These are phyloP conservation scores for Cephus cinctus DNA, from an alignment of 1,140 invertebrate genomes.

Conservation along the genomic window DNA sequence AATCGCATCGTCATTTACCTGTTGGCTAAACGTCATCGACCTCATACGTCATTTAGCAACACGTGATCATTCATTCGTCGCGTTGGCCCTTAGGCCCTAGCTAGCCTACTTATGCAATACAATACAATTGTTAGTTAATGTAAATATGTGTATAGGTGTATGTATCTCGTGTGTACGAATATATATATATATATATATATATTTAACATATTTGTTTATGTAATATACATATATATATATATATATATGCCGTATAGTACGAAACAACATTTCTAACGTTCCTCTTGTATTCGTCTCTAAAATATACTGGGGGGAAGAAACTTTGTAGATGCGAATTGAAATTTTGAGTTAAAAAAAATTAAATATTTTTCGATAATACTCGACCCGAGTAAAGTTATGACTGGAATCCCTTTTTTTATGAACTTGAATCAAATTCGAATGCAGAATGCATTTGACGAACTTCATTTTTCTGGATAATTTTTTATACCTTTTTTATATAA, in stretches of 20 bases:
- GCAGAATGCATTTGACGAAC: no score
- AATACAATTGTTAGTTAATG: slow-evolving; percentile 28
- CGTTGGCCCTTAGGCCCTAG: slow-evolving; percentile 38
- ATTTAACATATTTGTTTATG: slow-evolving; percentile 18
- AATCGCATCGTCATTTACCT: no score
- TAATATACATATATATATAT: slow-evolving; percentile 32
- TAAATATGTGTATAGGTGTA: slow-evolving; percentile 9
- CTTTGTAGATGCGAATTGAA: no score
- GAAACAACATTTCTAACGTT: slow-evolving; percentile 20
- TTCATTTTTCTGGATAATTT: no score
- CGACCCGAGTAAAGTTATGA: no score
- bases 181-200: slow-evolving; percentile 23
- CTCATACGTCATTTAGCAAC: no score
- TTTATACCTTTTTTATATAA: no score
- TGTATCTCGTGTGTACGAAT: slow-evolving; percentile 22
- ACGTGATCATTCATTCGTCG: slow-evolving; percentile 17
- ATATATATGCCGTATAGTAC: slow-evolving; percentile 30
- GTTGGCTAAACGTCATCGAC: no score
- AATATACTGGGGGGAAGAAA: slow-evolving; percentile 9
- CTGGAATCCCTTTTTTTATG: no score
- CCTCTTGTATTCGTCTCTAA: slow-evolving; percentile 15
- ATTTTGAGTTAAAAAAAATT: no score
- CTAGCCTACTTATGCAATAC: slow-evolving; percentile 48
- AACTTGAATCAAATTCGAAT: no score
- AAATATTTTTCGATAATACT: no score